Conservation (phyloP, 2,888 invertebrate species). For the Acleris laterana region DNA sequence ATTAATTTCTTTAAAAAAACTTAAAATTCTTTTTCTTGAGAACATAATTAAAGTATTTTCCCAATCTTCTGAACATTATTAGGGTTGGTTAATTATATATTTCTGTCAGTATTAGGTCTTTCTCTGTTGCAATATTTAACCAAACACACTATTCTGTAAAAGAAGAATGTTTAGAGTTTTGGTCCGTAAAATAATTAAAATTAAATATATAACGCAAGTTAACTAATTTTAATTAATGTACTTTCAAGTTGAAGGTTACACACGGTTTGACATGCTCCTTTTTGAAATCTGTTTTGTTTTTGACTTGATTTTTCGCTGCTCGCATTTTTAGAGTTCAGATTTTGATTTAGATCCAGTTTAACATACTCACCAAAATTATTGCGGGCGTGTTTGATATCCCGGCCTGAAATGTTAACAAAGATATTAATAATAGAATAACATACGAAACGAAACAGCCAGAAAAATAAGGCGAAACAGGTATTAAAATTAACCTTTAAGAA, state of each 20-base stretch:
- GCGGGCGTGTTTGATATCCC: conserved; percentile 48
- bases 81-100: conserved; percentile 7
- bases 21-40: conserved; percentile 28
- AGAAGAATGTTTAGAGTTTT: conserved; percentile 46
- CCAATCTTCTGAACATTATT: conserved; percentile 29
- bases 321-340: conserved; percentile 33
- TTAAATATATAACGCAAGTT: conserved; percentile 36
- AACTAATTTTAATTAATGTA: conserved; percentile 33
- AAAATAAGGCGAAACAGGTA: conserved; percentile 34
- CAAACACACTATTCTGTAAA: conserved; percentile 36
- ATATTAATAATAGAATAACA: conserved; percentile 18
- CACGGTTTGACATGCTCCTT: conserved; percentile 25
- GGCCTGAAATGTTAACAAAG: conserved; percentile 45
- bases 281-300: conserved; percentile 37
- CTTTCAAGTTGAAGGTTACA: conserved; percentile 35
- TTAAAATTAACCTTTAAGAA: conserved; percentile 14
- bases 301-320: conserved; percentile 40
- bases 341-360: conserved; percentile 37
- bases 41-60: conserved; percentile 26
- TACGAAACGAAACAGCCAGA: conserved; percentile 36
- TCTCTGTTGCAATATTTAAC: conserved; percentile 27
- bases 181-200: conserved; percentile 53
- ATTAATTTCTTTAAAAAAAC: conserved; percentile 24
- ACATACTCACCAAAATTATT: conserved; percentile 50
- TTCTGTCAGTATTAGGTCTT: conserved; percentile 15